Evolutionary conservation across 2,113 vertebrate genomes (phyloP), one percentile per base, ranked within the genome.

Genomic region (Neofelis nebulosa): DNA sequence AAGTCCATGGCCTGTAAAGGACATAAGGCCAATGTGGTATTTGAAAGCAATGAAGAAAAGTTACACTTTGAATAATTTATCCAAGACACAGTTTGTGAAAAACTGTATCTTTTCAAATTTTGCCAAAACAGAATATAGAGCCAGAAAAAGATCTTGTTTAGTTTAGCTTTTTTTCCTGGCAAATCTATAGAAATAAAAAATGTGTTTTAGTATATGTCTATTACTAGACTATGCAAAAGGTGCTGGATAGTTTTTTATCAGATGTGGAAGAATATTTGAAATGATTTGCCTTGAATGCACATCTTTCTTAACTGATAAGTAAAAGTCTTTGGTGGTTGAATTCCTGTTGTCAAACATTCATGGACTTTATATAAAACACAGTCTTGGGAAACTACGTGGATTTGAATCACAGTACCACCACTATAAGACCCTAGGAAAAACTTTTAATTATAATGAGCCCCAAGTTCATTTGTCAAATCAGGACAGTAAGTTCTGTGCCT

Each of bases 131-230:
- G 27, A 66, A 73, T 80, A 63, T 5, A 84, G 27, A 80, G 4
- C 50, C 14, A 93, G 36, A 91, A 91, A 91, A 61, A 65, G 0
- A 66, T 38, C 55, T 5, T 55, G 13, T 81, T 69, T 48, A 55
- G 29, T 23, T 68, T 61, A 41, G 8, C 3, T 21, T 45, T 6
- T 29, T 55, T 23, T 2, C 3, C 25, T 23, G 41, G 16, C 1
- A 86, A 76, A 52, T 94, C 36, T 83, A 61, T n/a, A 52, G 78
- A 61, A 79, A 80, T 85, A 95, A 84, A 96, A 61, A 73, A 45
- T 74, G 15, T 3, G 2, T 50, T 80, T 82, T 36, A 33, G 15
- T 68, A 45, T 41, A 91, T 86, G 21, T 50, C 12, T 74, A 41
- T 84, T 55, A 92, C 4, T 52, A 78, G 33, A 31, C 36, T 82